Evolutionary conservation across 2,113 vertebrate genomes (phyloP).

Genomic region (Calcarius ornatus): DNA sequence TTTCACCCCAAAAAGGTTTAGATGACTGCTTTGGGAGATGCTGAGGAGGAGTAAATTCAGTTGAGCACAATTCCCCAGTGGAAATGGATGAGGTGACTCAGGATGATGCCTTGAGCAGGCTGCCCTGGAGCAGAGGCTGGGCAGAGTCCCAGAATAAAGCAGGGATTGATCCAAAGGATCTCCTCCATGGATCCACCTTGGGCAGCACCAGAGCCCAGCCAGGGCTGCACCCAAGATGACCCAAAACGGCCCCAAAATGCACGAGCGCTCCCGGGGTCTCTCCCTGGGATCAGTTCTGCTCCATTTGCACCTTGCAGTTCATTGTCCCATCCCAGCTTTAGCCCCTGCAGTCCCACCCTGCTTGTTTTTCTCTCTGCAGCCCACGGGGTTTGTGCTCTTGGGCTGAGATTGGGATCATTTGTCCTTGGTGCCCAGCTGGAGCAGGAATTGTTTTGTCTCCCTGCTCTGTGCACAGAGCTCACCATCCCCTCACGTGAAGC

Average conservation of each 20-base stretch:
- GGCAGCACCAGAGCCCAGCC: background rate
- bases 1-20: background rate
- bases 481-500: accelerated
- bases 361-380: background rate
- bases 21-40: background rate
- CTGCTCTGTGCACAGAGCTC: background rate
- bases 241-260: background rate
- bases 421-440: background rate
- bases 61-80: background rate
- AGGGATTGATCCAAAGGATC: background rate
- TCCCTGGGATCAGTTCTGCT: background rate
- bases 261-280: background rate
- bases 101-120: background rate
- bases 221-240: background rate
- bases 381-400: background rate
- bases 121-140: background rate
- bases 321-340: background rate
- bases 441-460: background rate
- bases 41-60: background rate
- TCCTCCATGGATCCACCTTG: background rate
- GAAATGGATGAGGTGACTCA: background rate
- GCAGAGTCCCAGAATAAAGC: background rate
- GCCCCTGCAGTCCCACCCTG: background rate
- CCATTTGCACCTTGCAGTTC: background rate
- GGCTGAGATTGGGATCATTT: background rate